Base-by-base conservation (phyloP, 2,888 invertebrate genomes). In the Megalurothrips usitatus region DNA sequence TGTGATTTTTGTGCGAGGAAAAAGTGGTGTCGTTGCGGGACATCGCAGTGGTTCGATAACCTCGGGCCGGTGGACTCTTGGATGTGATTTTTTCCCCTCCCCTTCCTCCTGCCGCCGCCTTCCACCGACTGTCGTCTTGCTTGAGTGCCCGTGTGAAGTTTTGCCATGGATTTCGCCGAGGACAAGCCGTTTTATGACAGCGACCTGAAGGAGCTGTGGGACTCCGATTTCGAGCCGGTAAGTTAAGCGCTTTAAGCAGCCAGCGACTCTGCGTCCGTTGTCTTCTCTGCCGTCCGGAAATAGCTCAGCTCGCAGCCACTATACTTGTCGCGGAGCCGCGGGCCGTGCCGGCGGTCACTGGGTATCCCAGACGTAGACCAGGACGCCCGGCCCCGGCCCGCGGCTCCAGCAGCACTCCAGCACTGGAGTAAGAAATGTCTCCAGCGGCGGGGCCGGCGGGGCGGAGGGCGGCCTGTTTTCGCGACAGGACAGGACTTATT, bases 111-210 rank as follows among this genome's bases (percentile, higher is more conserved):
- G 34, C 34, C 6, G 58, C 58, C 58, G 58, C 14, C 6, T 58
- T 6, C 58, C 58, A 17, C 58, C 0, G 26, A 58, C 26, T 26
- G 23, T 23, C 68, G 68, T 75, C 26, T 75, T 75, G 68, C 23
- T 75, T 75, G 68, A 75, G 68, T 75, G 68, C 23, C 23, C 26
- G 68, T 75, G 68, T 75, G 23, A 75, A 75, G 68, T 26, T 75
- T 43, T 23, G 23, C 68, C 68, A 75, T 75, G 68, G 68, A 75
- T 11, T 75, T 75, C 68, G 68, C 11, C n/a, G 68, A 19, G 58
- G 58, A 75, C 68, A 75, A 75, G 26, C 23, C 23, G 0, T 75
- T 23, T 26, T 75, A 75, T 75, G 68, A 75, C 23, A 26, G 23
- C 68, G 68, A 75, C 26, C 68, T 75, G 11, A 58, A 58, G 58